Base-by-base conservation (phyloP, 2,797 vertebrate genomes). In the Melanotaenia maccullochi region DNA sequence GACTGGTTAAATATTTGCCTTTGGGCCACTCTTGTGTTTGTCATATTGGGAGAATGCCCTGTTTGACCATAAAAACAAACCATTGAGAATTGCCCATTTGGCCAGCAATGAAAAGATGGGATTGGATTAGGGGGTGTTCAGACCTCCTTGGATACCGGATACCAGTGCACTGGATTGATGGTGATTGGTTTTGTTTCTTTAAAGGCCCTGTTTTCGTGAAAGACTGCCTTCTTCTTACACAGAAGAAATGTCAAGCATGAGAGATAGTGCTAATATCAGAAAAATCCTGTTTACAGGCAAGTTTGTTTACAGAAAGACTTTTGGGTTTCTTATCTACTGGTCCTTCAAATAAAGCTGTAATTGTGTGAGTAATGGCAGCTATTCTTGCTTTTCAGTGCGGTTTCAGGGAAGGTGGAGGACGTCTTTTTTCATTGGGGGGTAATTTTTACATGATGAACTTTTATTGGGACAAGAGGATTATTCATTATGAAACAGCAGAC, bases 111-210 rank as follows among this genome's bases (percentile, higher is more conserved):
- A 94, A 94, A 93, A 89, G 89, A 83, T 64, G 78, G 82, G 74
- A 62, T 75, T 81, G 81, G 85, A 86, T 69, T 75, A 76, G 77
- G 73, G 69, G 82, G 71, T 51, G 78, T 88, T 83, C 72, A 59
- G 80, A 85, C 77, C 88, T 93, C 89, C 90, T 90, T 89, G 90
- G 91, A 90, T 79, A 91, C 90, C 80, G 87, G 86, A 91, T 84
- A 82, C 86, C 78, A 82, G 78, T 65, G 36, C 69, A 71, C 56
- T 90, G 79, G 79, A 89, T 71, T 85, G 82, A 88, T 88, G 84
- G 85, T 72, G 84, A 90, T 73, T 82, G 83, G 77, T 76, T 80
- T 76, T 85, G 76, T 87, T 82, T 81, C 60, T 74, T 69, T 78
- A 59, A 69, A 82, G 77, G 76, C 61, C 73, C 62, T 55, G 72